These are phyloP conservation scores for Tangara arthus DNA, from an alignment of 2,797 vertebrate genomes.

Conservation along the genomic window DNA sequence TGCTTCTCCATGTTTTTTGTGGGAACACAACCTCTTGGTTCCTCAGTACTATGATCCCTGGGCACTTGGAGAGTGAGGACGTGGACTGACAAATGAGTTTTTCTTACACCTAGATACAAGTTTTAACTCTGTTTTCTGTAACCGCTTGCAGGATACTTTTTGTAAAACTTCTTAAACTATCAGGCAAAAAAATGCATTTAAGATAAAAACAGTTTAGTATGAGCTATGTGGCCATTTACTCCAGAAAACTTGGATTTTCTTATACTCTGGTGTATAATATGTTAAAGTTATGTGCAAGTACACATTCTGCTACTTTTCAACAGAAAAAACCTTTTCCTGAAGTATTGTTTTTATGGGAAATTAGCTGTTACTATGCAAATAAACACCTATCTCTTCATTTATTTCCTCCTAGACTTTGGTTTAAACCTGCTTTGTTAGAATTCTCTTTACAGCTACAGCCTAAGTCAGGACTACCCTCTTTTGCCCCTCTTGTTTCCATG, in stretches of 20 bases:
- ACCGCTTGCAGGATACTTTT: not conserved
- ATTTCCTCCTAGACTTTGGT: not conserved
- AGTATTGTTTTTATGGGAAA: not conserved
- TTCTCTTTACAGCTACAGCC: not conserved
- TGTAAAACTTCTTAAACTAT: not conserved
- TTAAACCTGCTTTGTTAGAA: not conserved
- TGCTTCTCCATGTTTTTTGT: not conserved
- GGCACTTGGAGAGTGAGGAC: not conserved
- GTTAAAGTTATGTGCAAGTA: not conserved
- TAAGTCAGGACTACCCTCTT: accelerated
- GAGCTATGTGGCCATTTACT: not conserved
- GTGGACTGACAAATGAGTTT: accelerated
- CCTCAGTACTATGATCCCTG: not conserved
- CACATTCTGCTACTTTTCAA: not conserved
- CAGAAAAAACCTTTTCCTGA: not conserved
- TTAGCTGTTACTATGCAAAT: not conserved
- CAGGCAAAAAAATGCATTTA: not conserved
- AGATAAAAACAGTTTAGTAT: not conserved
- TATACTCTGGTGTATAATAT: not conserved
- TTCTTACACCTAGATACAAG: not conserved
- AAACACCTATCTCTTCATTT: not conserved
- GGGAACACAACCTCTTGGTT: not conserved
- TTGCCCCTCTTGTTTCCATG: not conserved
- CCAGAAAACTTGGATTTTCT: not conserved
- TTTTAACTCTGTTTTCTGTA: not conserved